A percentile compares a stretch with the other conserved stretches of the same genome.
phyloP scores from a whole-genome alignment of 2,888 invertebrate genomes.

The Amphipoea lucens region DNA sequence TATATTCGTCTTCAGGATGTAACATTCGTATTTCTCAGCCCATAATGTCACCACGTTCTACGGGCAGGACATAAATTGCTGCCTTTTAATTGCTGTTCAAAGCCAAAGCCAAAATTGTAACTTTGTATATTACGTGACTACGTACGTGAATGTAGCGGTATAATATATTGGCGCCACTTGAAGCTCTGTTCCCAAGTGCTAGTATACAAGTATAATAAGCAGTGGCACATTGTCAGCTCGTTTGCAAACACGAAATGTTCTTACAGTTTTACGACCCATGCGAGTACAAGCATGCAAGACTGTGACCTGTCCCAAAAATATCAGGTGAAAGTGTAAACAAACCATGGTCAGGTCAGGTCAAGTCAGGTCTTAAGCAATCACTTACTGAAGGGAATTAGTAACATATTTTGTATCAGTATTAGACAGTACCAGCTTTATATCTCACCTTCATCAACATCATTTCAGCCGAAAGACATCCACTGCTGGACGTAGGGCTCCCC shows the following conservation, averaged over 20 bases:
- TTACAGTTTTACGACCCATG: slow-evolving; percentile 51
- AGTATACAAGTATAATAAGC: slow-evolving; percentile 35
- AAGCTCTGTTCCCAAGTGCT: slow-evolving; percentile 15
- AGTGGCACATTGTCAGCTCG: slow-evolving; percentile 48
- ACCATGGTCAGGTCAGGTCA: neutral
- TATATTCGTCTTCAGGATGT: neutral
- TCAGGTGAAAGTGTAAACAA: neutral
- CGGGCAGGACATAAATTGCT: neutral
- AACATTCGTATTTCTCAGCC: neutral
- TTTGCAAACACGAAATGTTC: slow-evolving; percentile 42
- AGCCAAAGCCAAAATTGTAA: neutral
- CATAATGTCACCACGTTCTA: neutral
- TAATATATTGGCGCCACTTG: slow-evolving; percentile 28
- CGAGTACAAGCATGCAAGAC: slow-evolving; percentile 25
- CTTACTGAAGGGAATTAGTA: too few relatives aligned
- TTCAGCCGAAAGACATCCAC: too few relatives aligned
- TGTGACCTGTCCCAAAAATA: neutral
- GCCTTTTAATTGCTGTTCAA: neutral
- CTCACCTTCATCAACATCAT: neutral
- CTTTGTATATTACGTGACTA: slow-evolving; percentile 1
- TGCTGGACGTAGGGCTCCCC: too few relatives aligned
- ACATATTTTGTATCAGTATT: neutral
- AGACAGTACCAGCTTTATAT: neutral
- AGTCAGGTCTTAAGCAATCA: neutral
- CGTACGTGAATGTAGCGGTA: slow-evolving; percentile 20